Evolutionary conservation across 2,888 invertebrate genomes (phyloP).

Genomic region (Pecten maximus): DNA sequence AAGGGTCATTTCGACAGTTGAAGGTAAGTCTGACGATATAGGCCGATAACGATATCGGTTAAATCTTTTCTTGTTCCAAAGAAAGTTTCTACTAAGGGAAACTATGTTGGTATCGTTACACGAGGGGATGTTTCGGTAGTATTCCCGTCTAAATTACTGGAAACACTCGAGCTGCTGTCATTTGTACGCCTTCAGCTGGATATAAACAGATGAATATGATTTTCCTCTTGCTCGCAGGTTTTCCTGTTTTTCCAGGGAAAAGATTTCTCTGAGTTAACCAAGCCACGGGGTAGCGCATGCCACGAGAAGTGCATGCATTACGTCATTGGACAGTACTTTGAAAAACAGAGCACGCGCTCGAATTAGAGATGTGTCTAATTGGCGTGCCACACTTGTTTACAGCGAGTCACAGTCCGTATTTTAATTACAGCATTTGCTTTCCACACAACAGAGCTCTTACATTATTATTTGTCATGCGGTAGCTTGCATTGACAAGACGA

Average conservation of each 20-base stretch:
- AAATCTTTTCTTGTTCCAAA: too few relatives aligned
- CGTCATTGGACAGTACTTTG: neutral
- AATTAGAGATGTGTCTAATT: neutral
- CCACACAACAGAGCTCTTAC: neutral
- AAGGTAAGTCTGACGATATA: too few relatives aligned
- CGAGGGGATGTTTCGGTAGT: too few relatives aligned
- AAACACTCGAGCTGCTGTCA: too few relatives aligned
- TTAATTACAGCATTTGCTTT: neutral
- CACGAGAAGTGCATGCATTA: neutral
- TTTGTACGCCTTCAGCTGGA: too few relatives aligned
- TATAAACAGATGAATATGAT: too few relatives aligned
- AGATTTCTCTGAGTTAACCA: neutral
- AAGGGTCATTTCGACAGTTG: too few relatives aligned
- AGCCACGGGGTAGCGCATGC: neutral
- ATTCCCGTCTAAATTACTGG: too few relatives aligned
- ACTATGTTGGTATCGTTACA: too few relatives aligned
- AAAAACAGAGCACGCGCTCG: neutral
- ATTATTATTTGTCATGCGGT: neutral
- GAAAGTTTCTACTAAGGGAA: too few relatives aligned
- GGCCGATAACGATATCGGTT: too few relatives aligned
- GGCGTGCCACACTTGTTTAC: slow-evolving; percentile 11
- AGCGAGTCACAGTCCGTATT: neutral
- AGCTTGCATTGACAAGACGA: neutral
- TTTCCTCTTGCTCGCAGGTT: too few relatives aligned
- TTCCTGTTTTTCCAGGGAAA: neutral